Base-by-base conservation (phyloP, 2,888 invertebrate species). In the Plagodis pulveraria region DNA sequence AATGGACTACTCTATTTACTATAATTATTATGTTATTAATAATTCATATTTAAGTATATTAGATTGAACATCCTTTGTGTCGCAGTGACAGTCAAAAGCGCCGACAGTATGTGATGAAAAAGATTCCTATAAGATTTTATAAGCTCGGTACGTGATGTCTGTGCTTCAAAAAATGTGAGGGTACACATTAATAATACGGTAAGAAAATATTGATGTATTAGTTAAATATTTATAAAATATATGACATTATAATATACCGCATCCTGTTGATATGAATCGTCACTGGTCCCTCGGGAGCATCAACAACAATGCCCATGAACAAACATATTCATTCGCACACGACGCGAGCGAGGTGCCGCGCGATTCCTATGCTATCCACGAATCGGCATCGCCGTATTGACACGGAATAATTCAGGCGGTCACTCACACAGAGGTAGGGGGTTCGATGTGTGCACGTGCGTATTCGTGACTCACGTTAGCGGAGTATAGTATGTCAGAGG, bases 311-410 rank as follows among this genome's bases (percentile, higher is more conserved):
- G 81, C 78, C 76, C 78, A 84, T 78, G 83, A 85, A 83, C 85
- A 87, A 87, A 88, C 84, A 87, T 85, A 83, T 82, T 83, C 83
- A 86, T 89, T 83, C 80, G 83, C 83, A 83, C 83, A 78, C 76
- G 76, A 72, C 67, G 6, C 42, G 42, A 40, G 6, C 42, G 42
- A 40, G 9, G 76, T 80, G 83, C 80, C 81, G 76, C 70, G 66
- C 78, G 76, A 81, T 87, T 84, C 77, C 74, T 81, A 89, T 83
- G 83, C 89, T 72, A 77, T 77, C 77, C 91, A 90, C 90, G 91
- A 87, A 85, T 84, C 81, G 76, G 80, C 80, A 22, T 22, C 22
- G 83, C 10, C 40, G 83, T 86, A 87, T 84, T 82, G 83, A 86
- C 86, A 87, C 86, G 84, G 84, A 85, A 86, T 82, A 83, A 83